A percentile compares a stretch with the other conserved stretches of the same genome.
Evolutionary conservation across 2,888 invertebrate genomes (phyloP).

Genomic region (Margaritifera margaritifera): DNA sequence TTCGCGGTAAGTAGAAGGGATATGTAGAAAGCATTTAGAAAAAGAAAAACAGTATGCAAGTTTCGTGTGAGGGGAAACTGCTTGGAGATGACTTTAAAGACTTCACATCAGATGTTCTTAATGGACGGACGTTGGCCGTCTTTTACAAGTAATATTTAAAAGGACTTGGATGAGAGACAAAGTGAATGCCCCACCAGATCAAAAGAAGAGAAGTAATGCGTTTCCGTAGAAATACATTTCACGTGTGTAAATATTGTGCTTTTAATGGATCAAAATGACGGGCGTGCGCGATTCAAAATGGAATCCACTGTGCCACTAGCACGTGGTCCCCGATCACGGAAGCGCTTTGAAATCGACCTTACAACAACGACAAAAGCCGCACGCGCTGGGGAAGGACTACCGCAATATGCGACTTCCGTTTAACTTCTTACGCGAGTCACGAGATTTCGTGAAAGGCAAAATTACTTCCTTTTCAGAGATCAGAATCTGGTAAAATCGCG

Average conservation of each 20-base stretch:
- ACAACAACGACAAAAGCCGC: slow-evolving; percentile 35
- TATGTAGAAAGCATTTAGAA: slow-evolving; percentile 18
- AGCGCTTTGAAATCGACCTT: slow-evolving; percentile 35
- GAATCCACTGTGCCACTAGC: slow-evolving; percentile 4
- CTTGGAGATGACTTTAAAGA: slow-evolving; percentile 22
- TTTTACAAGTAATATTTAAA: slow-evolving; percentile 14
- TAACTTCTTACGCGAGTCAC: slow-evolving; percentile 32
- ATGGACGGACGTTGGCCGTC: slow-evolving; percentile 26
- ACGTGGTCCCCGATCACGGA: slow-evolving; percentile 36
- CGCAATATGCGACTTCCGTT: slow-evolving; percentile 41
- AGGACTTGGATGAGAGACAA: slow-evolving; percentile 22
- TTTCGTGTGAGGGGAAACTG: slow-evolving; percentile 15
- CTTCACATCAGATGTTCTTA: slow-evolving; percentile 20
- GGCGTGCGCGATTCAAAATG: too few species aligned
- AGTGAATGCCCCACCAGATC: slow-evolving; percentile 33
- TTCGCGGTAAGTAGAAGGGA: slow-evolving; percentile 19
- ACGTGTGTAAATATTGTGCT: slow-evolving; percentile 19
- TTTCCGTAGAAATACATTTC: slow-evolving; percentile 38
- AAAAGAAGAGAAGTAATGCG: slow-evolving; percentile 41
- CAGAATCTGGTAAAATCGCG: slow-evolving; percentile 39
- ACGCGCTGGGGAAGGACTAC: slow-evolving; percentile 31
- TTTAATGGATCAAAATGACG: slow-evolving; percentile 17
- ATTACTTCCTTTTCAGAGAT: slow-evolving; percentile 37
- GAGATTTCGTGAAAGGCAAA: slow-evolving; percentile 37
- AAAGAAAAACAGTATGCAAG: slow-evolving; percentile 9